A percentile compares a stretch with the other conserved stretches of the same genome.
Conservation (phyloP, 2,888 invertebrate species). For the Rhodophaea formosa region DNA sequence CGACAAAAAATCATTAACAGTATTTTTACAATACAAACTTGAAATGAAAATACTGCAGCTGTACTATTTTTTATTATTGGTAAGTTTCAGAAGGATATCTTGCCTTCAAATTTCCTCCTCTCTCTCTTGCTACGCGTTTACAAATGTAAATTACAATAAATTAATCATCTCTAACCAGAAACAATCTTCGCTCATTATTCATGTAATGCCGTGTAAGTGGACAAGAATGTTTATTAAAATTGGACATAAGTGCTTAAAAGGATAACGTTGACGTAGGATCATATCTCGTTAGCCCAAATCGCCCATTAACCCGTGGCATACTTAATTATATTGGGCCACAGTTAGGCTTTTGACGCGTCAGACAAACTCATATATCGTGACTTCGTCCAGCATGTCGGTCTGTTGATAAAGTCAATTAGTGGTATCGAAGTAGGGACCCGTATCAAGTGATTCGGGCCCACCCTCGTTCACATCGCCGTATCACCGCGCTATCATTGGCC, state of each 20-base stretch:
- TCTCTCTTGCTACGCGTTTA: neutral
- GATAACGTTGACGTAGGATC: slow-evolving; percentile 16
- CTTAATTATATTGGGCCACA: slow-evolving; percentile 74
- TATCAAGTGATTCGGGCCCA: slow-evolving; percentile 75
- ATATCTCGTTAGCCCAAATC: slow-evolving; percentile 54
- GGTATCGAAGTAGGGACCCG: slow-evolving; percentile 77
- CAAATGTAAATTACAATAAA: neutral
- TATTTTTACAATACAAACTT: no score
- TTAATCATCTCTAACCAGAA: neutral
- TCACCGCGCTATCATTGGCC: slow-evolving; percentile 63
- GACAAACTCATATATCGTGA: slow-evolving; percentile 80
- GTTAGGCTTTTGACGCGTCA: slow-evolving; percentile 78
- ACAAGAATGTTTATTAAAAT: slow-evolving; percentile 16
- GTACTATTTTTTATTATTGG: no score
- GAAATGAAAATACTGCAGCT: no score
- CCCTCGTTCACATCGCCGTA: slow-evolving; percentile 59
- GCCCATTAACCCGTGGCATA: slow-evolving; percentile 64
- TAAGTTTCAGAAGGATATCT: neutral
- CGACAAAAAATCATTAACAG: no score
- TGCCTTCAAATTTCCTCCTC: neutral
- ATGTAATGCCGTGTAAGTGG: neutral
- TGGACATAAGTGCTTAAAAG: slow-evolving; percentile 15
- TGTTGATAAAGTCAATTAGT: slow-evolving; percentile 82
- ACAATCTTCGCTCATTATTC: slow-evolving; percentile 1
- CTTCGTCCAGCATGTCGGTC: slow-evolving; percentile 78